These are phyloP conservation scores for Muscicapa adusta DNA, from an alignment of 2,113 vertebrate species.

Conservation along the genomic window DNA sequence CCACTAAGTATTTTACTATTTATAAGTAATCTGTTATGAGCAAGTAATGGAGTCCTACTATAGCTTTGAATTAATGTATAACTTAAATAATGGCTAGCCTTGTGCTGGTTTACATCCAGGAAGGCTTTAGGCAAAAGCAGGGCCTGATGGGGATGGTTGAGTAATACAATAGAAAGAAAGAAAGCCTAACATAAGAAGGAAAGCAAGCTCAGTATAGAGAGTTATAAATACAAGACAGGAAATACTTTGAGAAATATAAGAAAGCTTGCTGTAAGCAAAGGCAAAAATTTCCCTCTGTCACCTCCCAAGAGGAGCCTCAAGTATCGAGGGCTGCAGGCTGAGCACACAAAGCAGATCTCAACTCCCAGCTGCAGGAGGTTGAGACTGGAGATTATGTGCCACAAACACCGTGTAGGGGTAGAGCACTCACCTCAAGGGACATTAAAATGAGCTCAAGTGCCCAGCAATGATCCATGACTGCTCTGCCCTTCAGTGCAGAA, in stretches of 20 bases:
- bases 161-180: not conserved
- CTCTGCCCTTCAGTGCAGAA: not conserved
- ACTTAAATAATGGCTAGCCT: constrained; percentile 61
- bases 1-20: constrained; percentile 70
- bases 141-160: not conserved
- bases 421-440: not conserved
- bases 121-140: constrained; percentile 52
- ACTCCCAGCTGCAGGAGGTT: not conserved
- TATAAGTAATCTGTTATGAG: constrained; percentile 76
- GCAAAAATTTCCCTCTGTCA: not conserved
- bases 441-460: not conserved
- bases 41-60: constrained; percentile 59
- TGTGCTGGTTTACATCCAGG: constrained; percentile 9
- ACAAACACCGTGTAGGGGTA: not conserved
- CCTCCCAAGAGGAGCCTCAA: not conserved
- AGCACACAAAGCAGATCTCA: not conserved
- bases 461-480: not conserved
- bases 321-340: not conserved
- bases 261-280: not conserved
- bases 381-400: not conserved
- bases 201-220: not conserved
- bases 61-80: constrained; percentile 75
- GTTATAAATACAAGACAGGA: not conserved
- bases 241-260: not conserved
- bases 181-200: not conserved